Evolutionary conservation across 2,797 vertebrate genomes (phyloP).

Genomic region (Morus bassanus): DNA sequence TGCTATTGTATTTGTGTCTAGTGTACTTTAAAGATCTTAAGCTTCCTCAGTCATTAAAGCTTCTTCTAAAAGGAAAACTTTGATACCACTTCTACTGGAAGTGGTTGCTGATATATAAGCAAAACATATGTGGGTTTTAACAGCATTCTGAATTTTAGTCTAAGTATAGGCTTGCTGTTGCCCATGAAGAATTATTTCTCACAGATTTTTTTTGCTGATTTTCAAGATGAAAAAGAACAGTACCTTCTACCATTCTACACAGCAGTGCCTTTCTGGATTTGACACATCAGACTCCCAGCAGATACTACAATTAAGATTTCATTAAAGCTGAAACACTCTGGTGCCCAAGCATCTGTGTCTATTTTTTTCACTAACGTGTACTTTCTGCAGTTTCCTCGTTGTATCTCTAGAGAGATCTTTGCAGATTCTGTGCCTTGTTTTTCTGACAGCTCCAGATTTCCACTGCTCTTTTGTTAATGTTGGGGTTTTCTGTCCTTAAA

Average conservation of each 20-base stretch:
- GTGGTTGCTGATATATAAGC: not conserved
- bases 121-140: not conserved
- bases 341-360: not conserved
- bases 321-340: not conserved
- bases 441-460: not conserved
- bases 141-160: not conserved
- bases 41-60: slow-evolving; percentile 1
- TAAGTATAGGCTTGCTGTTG: not conserved
- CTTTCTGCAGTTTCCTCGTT: not conserved
- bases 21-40: not conserved
- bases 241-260: not conserved
- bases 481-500: not conserved
- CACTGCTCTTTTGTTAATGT: not conserved
- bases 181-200: not conserved
- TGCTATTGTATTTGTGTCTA: slow-evolving; percentile 1
- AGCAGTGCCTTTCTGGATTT: not conserved
- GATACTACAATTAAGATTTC: not conserved
- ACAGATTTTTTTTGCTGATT: not conserved
- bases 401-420: not conserved
- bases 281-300: not conserved
- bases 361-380: not conserved
- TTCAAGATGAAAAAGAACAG: not conserved
- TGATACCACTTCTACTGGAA: not conserved
- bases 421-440: not conserved
- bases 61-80: not conserved